These are phyloP conservation scores for Leptobrachium ailaonicum DNA, from an alignment of 2,113 vertebrate species.

Conservation along the genomic window DNA sequence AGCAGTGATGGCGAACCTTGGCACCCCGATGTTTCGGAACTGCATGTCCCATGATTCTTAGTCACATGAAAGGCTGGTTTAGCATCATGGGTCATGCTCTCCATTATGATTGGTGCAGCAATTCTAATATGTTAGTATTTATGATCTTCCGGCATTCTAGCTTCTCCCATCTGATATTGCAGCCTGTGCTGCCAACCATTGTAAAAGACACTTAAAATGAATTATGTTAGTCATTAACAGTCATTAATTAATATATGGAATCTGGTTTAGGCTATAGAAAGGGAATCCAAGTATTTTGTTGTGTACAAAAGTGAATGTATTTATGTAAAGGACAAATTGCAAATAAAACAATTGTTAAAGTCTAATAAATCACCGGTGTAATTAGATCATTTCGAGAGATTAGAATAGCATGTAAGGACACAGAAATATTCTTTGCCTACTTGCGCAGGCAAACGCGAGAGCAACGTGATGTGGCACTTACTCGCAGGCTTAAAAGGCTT, in stretches of 20 bases:
- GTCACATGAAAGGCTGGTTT: too few species aligned
- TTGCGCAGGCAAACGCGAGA: not conserved
- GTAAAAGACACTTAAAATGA: too few species aligned
- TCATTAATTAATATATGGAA: not conserved
- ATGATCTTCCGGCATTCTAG: too few species aligned
- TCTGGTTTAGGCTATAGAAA: not conserved
- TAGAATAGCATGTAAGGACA: slow-evolving; percentile 6
- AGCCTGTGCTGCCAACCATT: too few species aligned
- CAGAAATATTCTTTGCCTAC: not conserved
- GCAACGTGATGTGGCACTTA: not conserved
- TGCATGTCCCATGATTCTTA: too few species aligned
- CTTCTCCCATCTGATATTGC: too few species aligned
- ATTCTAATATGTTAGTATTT: too few species aligned
- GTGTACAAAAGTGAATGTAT: not conserved
- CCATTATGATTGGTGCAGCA: too few species aligned
- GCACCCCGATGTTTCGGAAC: too few species aligned
- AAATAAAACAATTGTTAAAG: slow-evolving; percentile 18
- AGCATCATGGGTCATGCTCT: too few species aligned
- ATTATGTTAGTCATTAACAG: too few species aligned
- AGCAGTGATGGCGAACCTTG: too few species aligned
- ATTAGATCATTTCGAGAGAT: slow-evolving; percentile 32
- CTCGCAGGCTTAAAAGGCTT: slow-evolving; percentile 7
- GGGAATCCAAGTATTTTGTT: not conserved
- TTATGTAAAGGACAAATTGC: not conserved
- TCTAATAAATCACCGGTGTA: slow-evolving; percentile 8